Evolutionary conservation across 2,113 vertebrate species (phyloP).

Genomic region (Cyprinodon variegatus): DNA sequence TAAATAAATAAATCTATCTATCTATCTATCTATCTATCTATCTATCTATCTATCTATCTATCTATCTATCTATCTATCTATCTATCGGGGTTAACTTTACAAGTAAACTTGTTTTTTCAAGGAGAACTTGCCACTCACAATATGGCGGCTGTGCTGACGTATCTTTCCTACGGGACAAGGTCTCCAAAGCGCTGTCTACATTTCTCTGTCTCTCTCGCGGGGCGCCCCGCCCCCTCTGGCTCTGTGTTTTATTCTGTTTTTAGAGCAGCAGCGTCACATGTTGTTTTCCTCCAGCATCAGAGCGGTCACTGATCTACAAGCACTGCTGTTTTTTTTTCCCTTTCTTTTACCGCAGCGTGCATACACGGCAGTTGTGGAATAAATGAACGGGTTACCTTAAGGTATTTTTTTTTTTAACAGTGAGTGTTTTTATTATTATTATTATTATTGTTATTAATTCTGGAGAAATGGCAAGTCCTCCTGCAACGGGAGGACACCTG

Average conservation of each 20-base stretch:
- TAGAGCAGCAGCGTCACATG: slow-evolving; percentile 88
- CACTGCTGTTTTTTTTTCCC: slow-evolving; percentile 2
- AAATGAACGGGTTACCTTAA: not conserved
- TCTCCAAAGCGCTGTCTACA: not conserved
- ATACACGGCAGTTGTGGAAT: slow-evolving; percentile 50
- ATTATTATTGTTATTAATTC: too few species aligned
- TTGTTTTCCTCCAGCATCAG: slow-evolving; percentile 91
- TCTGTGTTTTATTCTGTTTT: slow-evolving; percentile 77
- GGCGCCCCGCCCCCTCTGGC: slow-evolving; percentile 69
- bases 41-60: too few species aligned
- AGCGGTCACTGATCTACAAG: slow-evolving; percentile 68
- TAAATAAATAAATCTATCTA: too few species aligned
- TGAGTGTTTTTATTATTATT: not conserved
- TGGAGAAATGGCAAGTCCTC: slow-evolving; percentile 83
- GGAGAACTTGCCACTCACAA: not conserved
- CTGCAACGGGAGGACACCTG: slow-evolving; percentile 71
- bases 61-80: too few species aligned
- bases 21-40: too few species aligned
- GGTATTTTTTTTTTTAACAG: not conserved
- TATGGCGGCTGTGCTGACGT: not conserved
- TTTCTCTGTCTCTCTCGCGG: slow-evolving; percentile 42
- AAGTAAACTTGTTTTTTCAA: not conserved
- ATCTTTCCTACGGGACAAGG: not conserved
- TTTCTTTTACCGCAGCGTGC: slow-evolving; percentile 58
- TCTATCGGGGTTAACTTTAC: not conserved